Evolutionary conservation across 2,113 vertebrate genomes (phyloP).

Genomic region (Anser brachyrhynchus): DNA sequence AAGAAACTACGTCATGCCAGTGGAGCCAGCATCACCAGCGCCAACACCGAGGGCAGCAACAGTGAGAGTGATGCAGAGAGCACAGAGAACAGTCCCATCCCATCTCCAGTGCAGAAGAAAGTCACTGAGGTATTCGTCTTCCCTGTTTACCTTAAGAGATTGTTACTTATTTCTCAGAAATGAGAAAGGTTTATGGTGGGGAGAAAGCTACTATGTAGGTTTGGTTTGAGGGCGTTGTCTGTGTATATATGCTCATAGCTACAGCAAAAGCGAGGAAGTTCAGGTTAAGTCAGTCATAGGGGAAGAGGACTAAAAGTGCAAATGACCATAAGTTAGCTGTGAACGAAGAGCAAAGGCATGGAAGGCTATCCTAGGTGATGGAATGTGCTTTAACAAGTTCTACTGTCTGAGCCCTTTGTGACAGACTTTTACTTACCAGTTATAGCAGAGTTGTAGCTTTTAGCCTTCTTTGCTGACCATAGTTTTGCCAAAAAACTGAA

Average conservation of each 20-base stretch:
- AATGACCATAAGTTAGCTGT: background rate
- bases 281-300: background rate
- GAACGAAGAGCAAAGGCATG: background rate
- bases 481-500: background rate
- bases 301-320: background rate
- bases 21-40: conserved; percentile 87
- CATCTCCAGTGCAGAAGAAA: conserved; percentile 93
- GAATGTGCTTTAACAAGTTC: background rate
- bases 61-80: conserved; percentile 95
- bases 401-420: background rate
- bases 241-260: background rate
- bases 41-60: conserved; percentile 92
- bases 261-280: background rate
- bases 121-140: conserved; percentile 85
- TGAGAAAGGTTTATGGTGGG: background rate
- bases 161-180: background rate
- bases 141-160: background rate
- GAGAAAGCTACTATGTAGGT: background rate
- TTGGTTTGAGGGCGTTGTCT: background rate
- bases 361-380: background rate
- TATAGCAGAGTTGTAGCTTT: background rate
- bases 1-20: conserved; percentile 92
- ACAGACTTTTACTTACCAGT: background rate
- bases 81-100: conserved; percentile 90
- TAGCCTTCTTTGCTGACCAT: background rate